These are phyloP conservation scores for Falco novaeseelandiae DNA, from an alignment of 2,797 vertebrate genomes.

Conservation along the genomic window DNA sequence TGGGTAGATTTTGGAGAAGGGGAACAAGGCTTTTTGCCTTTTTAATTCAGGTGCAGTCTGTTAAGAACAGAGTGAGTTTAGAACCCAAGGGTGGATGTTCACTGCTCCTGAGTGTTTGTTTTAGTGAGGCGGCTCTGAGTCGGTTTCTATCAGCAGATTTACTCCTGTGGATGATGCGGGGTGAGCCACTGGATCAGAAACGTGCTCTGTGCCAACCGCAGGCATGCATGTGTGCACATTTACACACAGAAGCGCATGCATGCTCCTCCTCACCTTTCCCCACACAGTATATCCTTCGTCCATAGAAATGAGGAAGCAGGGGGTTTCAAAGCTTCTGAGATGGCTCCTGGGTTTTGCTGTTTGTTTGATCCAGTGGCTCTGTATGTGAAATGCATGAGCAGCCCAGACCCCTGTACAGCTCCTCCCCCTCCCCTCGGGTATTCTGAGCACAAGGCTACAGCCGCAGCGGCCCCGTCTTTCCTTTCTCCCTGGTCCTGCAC, in stretches of 20 bases:
- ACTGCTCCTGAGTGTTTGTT: fast-evolving
- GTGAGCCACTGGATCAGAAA: neutral
- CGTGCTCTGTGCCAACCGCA: neutral
- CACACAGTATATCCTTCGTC: fast-evolving
- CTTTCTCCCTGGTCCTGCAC: neutral
- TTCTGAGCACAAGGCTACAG: neutral
- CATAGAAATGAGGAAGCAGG: neutral
- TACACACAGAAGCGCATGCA: fast-evolving
- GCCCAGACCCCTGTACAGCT: neutral
- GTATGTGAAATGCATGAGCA: neutral
- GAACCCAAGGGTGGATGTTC: neutral
- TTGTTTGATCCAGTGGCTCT: neutral
- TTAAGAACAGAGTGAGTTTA: neutral
- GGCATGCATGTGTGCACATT: neutral
- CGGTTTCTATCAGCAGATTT: neutral
- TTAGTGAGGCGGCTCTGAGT: neutral
- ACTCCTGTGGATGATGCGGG: neutral
- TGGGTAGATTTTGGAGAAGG: neutral
- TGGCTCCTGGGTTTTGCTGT: neutral
- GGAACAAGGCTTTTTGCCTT: neutral
- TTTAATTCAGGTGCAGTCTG: neutral
- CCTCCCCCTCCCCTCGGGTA: neutral
- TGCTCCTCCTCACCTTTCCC: neutral
- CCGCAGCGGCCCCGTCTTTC: fast-evolving
- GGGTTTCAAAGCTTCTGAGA: neutral